Conservation (phyloP, 2,797 vertebrate species). For the Catostomus latipinnis region DNA sequence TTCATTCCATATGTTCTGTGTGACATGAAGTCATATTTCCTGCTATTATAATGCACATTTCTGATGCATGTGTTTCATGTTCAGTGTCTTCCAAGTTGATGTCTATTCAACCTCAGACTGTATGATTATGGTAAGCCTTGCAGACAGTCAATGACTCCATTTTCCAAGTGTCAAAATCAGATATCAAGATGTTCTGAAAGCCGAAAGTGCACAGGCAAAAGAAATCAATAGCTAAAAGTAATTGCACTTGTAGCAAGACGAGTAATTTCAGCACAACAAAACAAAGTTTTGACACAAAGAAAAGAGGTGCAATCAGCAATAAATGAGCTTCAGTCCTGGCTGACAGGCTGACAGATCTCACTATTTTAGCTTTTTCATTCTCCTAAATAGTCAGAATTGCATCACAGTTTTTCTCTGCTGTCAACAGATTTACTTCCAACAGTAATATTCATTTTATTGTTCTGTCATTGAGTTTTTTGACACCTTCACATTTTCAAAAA, state of each 20-base stretch:
- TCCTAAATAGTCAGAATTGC: constrained; percentile 66
- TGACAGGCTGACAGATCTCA: constrained; percentile 58
- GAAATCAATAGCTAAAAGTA: constrained; percentile 54
- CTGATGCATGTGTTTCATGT: neutral
- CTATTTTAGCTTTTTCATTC: constrained; percentile 66
- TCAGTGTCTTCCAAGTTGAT: neutral
- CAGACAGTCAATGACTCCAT: constrained; percentile 51
- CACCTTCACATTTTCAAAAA: constrained; percentile 3
- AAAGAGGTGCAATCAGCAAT: constrained; percentile 63
- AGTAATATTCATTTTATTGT: constrained; percentile 62
- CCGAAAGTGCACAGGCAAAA: constrained; percentile 56
- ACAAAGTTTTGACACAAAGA: constrained; percentile 49
- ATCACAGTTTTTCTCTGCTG: constrained; percentile 58
- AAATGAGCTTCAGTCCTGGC: constrained; percentile 55
- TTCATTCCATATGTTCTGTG: no score
- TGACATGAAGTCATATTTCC: no score
- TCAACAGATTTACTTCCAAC: constrained; percentile 41
- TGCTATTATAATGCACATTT: neutral
- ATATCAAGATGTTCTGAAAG: constrained; percentile 43
- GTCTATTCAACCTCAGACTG: neutral
- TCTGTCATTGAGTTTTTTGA: constrained; percentile 42
- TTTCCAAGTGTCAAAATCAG: constrained; percentile 58
- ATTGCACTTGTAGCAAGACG: constrained; percentile 13
- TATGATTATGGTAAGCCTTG: constrained; percentile 32
- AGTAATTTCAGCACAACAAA: constrained; percentile 42